phyloP scores from a whole-genome alignment of 2,888 invertebrate species.

The Dusona sp. region DNA sequence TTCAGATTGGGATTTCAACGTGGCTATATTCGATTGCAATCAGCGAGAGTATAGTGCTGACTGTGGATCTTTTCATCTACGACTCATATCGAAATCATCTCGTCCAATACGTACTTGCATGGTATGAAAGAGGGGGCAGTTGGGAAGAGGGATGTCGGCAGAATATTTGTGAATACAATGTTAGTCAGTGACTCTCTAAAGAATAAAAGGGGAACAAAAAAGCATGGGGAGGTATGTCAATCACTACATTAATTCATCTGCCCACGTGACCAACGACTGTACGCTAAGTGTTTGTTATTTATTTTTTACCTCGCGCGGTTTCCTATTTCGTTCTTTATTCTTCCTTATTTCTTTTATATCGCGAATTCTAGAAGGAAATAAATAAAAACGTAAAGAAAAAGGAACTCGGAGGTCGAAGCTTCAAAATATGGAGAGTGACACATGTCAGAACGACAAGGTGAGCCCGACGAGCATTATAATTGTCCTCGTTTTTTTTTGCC shows the following conservation, averaged over 20 bases:
- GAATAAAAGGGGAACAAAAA: not conserved
- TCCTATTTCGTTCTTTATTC: constrained; percentile 26
- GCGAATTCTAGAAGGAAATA: constrained; percentile 1
- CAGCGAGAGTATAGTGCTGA: constrained; percentile 28
- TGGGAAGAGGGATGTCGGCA: not conserved
- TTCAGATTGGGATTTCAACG: constrained; percentile 50
- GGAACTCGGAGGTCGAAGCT: not conserved
- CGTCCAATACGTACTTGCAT: not conserved
- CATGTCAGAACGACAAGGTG: constrained; percentile 21
- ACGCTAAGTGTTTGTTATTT: not conserved
- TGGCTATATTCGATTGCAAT: constrained; percentile 50
- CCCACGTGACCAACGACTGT: not conserved
- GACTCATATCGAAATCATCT: constrained; percentile 40
- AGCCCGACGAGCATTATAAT: constrained; percentile 18
- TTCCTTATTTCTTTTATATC: constrained; percentile 15
- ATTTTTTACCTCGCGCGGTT: not conserved
- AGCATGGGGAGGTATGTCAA: not conserved
- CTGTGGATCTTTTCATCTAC: constrained; percentile 20
- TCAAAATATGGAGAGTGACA: constrained; percentile 40
- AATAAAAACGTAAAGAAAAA: constrained; percentile 22
- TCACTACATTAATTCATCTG: not conserved
- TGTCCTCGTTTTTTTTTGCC: not conserved
- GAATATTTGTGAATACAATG: not conserved
- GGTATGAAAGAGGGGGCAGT: not conserved
- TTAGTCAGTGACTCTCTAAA: not conserved